These are phyloP conservation scores for Kobus ellipsiprymnus DNA, from an alignment of 2,113 vertebrate species.

Conservation along the genomic window DNA sequence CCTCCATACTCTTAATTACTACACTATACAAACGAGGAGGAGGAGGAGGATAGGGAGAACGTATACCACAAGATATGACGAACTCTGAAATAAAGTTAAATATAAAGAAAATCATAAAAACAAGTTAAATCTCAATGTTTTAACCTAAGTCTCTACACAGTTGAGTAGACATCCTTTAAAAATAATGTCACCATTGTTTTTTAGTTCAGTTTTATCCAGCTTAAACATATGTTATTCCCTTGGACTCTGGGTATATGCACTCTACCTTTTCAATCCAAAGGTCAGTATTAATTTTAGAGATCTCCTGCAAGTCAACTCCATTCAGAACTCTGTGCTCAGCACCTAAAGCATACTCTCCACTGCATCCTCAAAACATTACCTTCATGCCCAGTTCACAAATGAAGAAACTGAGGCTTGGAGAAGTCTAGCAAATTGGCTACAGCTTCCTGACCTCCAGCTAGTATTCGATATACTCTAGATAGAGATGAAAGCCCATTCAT, in stretches of 20 bases:
- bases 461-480: neutral
- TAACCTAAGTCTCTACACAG: neutral
- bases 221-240: neutral
- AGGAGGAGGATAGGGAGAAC: neutral
- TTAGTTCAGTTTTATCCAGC: neutral
- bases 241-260: neutral
- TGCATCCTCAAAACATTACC: neutral
- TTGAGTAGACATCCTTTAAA: neutral
- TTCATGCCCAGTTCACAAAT: neutral
- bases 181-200: neutral
- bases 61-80: neutral
- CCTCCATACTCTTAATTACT: neutral
- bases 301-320: neutral
- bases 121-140: neutral
- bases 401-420: neutral
- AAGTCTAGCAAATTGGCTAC: neutral
- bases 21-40: neutral
- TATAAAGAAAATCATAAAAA: neutral
- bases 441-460: neutral
- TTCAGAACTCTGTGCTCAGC: neutral
- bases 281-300: conserved; percentile 53
- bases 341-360: neutral
- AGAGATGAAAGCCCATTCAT: neutral
- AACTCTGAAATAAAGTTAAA: neutral
- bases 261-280: conserved; percentile 38